A percentile compares a stretch with the other conserved stretches of the same genome.
Evolutionary conservation across 2,797 vertebrate species (phyloP).

Genomic region (Neopelma chrysocephalum): DNA sequence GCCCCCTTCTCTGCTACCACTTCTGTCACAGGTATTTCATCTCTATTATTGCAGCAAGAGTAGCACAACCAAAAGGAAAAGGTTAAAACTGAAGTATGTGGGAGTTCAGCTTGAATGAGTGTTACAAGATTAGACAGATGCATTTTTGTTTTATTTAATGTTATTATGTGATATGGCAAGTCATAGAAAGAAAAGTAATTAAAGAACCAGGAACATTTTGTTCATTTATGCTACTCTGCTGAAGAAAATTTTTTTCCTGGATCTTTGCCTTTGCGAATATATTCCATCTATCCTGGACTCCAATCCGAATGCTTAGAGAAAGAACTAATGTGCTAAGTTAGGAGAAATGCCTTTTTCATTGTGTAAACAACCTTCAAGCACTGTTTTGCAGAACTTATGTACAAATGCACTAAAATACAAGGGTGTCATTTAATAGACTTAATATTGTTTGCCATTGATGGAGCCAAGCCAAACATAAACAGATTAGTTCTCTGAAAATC

Average conservation of each 20-base stretch:
- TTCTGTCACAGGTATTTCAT: background rate
- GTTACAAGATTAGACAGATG: slow-evolving; percentile 20
- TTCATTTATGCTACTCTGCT: slow-evolving; percentile 14
- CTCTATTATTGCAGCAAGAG: background rate
- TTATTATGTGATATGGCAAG: background rate
- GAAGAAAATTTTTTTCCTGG: slow-evolving; percentile 26
- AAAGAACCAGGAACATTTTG: slow-evolving; percentile 53
- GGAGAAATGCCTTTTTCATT: background rate
- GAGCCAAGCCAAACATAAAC: background rate
- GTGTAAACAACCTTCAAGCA: slow-evolving; percentile 12
- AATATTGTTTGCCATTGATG: background rate
- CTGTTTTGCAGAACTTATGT: background rate
- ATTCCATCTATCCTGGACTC: background rate
- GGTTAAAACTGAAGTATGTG: background rate
- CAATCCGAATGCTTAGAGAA: background rate
- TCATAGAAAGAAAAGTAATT: slow-evolving; percentile 34
- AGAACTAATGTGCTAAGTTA: background rate
- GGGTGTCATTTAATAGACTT: background rate
- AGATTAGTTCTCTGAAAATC: slow-evolving; percentile 1
- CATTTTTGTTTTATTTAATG: slow-evolving; percentile 7
- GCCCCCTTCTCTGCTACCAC: background rate
- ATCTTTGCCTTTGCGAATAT: slow-evolving; percentile 19
- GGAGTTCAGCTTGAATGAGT: slow-evolving; percentile 7
- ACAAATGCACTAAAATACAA: background rate
- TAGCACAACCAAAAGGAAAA: background rate